Evolutionary conservation across 2,113 vertebrate species (phyloP).

Genomic region (Neogobius melanostomus): DNA sequence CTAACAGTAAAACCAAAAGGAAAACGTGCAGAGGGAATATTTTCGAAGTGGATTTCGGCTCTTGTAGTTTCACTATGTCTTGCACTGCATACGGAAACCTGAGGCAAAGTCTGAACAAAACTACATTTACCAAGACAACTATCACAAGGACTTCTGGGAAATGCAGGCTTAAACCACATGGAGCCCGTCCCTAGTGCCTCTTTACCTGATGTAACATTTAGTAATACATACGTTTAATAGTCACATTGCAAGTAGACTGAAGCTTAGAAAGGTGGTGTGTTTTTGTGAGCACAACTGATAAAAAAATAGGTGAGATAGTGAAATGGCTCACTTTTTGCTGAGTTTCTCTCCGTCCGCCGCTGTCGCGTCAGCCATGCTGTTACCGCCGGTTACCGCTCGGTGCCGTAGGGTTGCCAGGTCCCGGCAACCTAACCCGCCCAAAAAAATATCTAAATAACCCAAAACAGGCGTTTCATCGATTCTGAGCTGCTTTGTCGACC

Average conservation of each 20-base stretch:
- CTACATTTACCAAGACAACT: conserved; percentile 48
- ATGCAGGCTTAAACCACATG: conserved; percentile 24
- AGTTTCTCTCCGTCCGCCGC: conserved; percentile 68
- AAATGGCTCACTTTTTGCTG: conserved; percentile 77
- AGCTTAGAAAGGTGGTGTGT: fast-evolving
- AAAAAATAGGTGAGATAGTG: neutral
- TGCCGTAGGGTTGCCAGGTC: neutral
- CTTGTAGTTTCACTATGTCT: conserved; percentile 50
- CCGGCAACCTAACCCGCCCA: no score
- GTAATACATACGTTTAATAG: neutral
- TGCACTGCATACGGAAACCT: fast-evolving
- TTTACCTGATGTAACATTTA: conserved; percentile 29
- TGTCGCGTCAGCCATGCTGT: conserved; percentile 78
- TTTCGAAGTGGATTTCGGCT: conserved; percentile 9
- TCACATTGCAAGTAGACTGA: neutral
- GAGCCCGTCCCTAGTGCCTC: conserved; percentile 7
- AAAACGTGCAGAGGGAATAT: neutral
- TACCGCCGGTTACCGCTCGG: no score
- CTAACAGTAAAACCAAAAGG: neutral
- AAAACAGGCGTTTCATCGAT: no score
- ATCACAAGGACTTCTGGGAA: conserved; percentile 19
- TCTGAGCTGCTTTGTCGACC: no score
- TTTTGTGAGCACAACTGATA: fast-evolving
- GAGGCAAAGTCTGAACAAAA: neutral
- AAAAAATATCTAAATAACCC: no score